A percentile compares a stretch with the other conserved stretches of the same genome.
Conservation (phyloP, 2,888 invertebrate species). For the Synergus laeviventris region DNA sequence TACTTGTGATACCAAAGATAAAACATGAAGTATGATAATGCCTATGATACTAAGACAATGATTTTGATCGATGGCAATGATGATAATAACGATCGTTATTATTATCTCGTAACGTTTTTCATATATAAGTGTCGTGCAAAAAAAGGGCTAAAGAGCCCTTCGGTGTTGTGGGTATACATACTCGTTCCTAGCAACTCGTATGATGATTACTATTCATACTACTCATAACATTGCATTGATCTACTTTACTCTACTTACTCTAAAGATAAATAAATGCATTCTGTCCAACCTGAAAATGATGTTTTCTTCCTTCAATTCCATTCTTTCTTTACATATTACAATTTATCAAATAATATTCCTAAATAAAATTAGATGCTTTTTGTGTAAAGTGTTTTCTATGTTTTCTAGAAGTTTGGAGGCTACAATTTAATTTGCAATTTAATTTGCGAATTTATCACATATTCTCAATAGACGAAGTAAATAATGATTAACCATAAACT, state of each 20-base stretch:
- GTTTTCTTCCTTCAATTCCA: constrained; percentile 33
- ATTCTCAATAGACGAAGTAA: too few relatives aligned
- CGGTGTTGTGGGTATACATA: constrained; percentile 76
- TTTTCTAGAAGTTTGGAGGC: too few relatives aligned
- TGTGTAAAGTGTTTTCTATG: too few relatives aligned
- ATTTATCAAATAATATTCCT: too few relatives aligned
- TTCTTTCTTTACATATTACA: background rate
- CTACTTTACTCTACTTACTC: constrained; percentile 75
- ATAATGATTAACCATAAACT: too few relatives aligned
- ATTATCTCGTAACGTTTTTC: constrained; percentile 72
- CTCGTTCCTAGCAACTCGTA: constrained; percentile 76
- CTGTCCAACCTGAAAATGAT: constrained; percentile 70
- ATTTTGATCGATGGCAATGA: constrained; percentile 25
- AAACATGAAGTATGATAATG: constrained; percentile 29
- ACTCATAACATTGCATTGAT: constrained; percentile 75
- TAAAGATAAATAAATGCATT: constrained; percentile 75
- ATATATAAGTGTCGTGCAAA: constrained; percentile 75
- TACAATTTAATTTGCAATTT: too few relatives aligned
- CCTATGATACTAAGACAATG: constrained; percentile 18
- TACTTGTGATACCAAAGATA: constrained; percentile 36
- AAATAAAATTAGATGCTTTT: too few relatives aligned
- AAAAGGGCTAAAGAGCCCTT: constrained; percentile 72
- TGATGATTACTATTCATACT: constrained; percentile 75
- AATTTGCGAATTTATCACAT: too few relatives aligned
- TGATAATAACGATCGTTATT: constrained; percentile 44